phyloP scores from a whole-genome alignment of 1,140 invertebrate genomes.

The Drosophila fuyamai region DNA sequence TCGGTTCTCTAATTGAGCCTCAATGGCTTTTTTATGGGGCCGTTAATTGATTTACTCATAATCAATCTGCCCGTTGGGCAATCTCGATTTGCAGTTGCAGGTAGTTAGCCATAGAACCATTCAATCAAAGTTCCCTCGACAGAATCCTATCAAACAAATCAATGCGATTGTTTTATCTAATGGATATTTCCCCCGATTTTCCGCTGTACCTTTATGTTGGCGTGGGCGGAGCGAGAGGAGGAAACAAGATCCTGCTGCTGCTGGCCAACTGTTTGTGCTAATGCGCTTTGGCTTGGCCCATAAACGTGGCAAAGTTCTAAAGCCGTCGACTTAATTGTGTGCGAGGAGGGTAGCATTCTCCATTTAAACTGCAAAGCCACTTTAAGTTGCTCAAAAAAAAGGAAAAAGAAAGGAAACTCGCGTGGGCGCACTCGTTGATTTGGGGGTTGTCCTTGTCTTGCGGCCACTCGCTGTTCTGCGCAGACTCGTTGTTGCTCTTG shows the following conservation, averaged over 20 bases:
- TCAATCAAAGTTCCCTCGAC: conserved; percentile 27
- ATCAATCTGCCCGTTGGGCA: not conserved
- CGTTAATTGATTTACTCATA: conserved; percentile 41
- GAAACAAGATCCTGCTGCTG: conserved; percentile 23
- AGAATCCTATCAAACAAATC: conserved; percentile 12
- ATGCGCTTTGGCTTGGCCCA: conserved; percentile 54
- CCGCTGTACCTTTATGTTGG: conserved; percentile 1
- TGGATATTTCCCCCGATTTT: conserved; percentile 21
- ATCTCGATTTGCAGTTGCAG: conserved; percentile 16
- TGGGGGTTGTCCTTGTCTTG: conserved; percentile 59
- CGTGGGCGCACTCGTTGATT: conserved; percentile 55
- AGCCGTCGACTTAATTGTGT: conserved; percentile 54
- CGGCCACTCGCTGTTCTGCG: conserved; percentile 51
- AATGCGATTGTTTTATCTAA: conserved; percentile 48
- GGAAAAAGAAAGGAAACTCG: conserved; percentile 29
- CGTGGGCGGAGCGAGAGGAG: not conserved
- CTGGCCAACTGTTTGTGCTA: conserved; percentile 45
- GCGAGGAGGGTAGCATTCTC: conserved; percentile 22
- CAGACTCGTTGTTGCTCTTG: conserved; percentile 27
- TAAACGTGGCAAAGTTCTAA: conserved; percentile 59
- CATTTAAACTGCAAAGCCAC: conserved; percentile 57
- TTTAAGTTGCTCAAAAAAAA: conserved; percentile 45
- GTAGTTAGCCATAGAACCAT: conserved; percentile 7
- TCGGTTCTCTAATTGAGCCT: conserved; percentile 26
- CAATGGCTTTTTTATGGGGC: conserved; percentile 34